Conservation (phyloP, 2,113 vertebrate species). For the Chiloscyllium plagiosum region DNA sequence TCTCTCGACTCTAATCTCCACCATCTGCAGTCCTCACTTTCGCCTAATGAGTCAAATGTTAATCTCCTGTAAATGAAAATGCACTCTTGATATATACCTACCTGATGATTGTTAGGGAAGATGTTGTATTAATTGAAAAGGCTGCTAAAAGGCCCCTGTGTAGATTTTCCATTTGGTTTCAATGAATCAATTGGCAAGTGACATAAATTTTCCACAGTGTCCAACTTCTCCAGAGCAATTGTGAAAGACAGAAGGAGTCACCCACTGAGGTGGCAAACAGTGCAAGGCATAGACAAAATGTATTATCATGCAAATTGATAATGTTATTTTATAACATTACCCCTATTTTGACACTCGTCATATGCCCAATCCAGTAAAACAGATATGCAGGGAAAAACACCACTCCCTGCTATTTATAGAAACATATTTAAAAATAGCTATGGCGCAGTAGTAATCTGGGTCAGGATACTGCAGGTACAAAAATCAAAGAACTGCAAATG, state of each 20-base stretch:
- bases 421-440: not conserved
- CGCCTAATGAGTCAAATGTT: not conserved
- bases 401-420: not conserved
- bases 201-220: not conserved
- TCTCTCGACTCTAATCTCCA: no score
- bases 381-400: not conserved
- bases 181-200: not conserved
- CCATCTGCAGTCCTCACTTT: no score
- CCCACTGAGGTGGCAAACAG: not conserved
- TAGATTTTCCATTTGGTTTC: not conserved
- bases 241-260: no score
- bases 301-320: not conserved
- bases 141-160: not conserved
- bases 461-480: not conserved
- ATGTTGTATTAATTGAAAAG: not conserved
- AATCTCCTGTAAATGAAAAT: not conserved
- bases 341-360: not conserved
- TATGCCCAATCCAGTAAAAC: not conserved
- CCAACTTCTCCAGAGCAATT: not conserved
- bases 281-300: not conserved
- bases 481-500: no score
- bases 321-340: not conserved
- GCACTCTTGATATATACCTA: not conserved
- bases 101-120: not conserved
- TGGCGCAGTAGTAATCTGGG: not conserved